phyloP scores from a whole-genome alignment of 2,888 invertebrate species.

The Apotomis betuletana region DNA sequence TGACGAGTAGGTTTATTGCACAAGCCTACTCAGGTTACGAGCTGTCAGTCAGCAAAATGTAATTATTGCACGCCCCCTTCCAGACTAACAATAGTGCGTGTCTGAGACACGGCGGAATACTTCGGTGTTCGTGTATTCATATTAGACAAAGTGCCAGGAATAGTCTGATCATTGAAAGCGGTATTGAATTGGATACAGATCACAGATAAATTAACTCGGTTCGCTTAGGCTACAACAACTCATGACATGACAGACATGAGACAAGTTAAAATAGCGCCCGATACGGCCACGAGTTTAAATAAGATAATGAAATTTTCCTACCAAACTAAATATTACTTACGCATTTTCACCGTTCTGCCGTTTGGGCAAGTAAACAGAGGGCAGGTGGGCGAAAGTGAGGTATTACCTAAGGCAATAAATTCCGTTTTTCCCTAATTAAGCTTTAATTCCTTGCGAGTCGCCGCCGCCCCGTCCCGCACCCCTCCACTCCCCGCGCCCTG shows the following conservation, averaged over 20 bases:
- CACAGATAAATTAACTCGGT: too few relatives aligned
- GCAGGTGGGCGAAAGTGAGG: constrained; percentile 63
- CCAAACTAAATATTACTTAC: constrained; percentile 44
- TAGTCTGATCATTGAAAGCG: not conserved
- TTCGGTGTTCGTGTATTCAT: not conserved
- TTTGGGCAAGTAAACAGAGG: constrained; percentile 60
- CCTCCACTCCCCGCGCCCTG: constrained; percentile 47
- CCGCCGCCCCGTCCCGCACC: constrained; percentile 23
- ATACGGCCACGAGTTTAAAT: not conserved
- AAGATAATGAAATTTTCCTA: not conserved
- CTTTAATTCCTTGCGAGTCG: constrained; percentile 63
- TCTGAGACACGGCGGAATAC: constrained; percentile 2
- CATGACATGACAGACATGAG: too few relatives aligned
- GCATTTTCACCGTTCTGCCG: constrained; percentile 44
- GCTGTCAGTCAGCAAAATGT: constrained; percentile 29
- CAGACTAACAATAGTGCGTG: constrained; percentile 27
- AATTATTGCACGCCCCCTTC: constrained; percentile 35
- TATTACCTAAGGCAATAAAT: constrained; percentile 73
- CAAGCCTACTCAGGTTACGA: constrained; percentile 24
- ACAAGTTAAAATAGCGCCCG: not conserved
- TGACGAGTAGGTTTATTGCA: constrained; percentile 40
- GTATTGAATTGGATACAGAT: too few relatives aligned
- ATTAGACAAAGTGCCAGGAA: not conserved
- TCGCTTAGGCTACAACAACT: too few relatives aligned
- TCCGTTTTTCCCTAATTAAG: constrained; percentile 82